phyloP scores from a whole-genome alignment of 2,888 invertebrate species.

The Orthonychiurus folsomi region DNA sequence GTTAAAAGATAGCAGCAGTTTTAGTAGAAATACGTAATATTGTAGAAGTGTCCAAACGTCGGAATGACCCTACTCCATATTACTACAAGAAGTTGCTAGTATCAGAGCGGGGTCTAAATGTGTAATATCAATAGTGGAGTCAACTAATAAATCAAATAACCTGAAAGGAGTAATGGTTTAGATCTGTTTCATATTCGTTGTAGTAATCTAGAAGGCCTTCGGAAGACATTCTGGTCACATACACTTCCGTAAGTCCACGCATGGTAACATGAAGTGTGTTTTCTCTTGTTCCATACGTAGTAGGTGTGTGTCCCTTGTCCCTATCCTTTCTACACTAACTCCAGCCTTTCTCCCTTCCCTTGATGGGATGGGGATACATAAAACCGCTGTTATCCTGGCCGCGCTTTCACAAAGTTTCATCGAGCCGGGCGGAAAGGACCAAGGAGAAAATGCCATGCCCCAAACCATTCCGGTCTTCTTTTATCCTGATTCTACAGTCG shows the following conservation, averaged over 20 bases:
- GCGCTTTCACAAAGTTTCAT: background rate
- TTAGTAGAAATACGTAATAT: too few species aligned
- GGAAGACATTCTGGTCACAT: background rate
- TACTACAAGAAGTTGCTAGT: too few species aligned
- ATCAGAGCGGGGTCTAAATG: too few species aligned
- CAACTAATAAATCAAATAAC: slow-evolving; percentile 18
- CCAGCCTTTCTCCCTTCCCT: background rate
- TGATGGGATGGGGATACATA: background rate
- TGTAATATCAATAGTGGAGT: background rate
- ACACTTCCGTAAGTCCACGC: background rate
- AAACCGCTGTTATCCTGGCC: background rate
- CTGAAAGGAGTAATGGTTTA: slow-evolving; percentile 16
- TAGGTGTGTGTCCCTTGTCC: background rate
- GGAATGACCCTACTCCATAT: too few species aligned
- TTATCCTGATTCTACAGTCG: slow-evolving; percentile 15
- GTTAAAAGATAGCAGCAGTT: too few species aligned
- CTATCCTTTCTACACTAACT: background rate
- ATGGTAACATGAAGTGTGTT: background rate
- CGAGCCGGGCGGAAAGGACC: slow-evolving; percentile 17
- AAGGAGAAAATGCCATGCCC: slow-evolving; percentile 22
- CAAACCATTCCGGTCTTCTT: slow-evolving; percentile 17
- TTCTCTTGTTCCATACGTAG: background rate
- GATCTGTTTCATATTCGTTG: background rate
- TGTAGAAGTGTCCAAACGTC: too few species aligned
- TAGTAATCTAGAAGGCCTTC: slow-evolving; percentile 3